Evolutionary conservation across 2,797 vertebrate genomes (phyloP).

Genomic region (Propithecus deckenii): DNA sequence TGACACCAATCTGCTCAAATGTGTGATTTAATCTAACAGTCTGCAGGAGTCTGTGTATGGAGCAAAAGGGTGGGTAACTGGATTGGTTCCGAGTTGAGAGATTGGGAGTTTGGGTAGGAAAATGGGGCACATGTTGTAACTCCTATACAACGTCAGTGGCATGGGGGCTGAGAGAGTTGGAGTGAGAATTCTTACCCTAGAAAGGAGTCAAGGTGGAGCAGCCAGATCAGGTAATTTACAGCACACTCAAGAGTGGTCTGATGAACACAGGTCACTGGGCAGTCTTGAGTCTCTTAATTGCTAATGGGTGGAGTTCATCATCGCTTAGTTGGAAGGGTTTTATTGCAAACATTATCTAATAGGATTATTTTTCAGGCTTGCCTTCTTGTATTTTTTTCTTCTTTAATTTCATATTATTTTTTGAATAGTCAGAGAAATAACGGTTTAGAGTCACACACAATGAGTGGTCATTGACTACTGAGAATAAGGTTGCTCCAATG

Average conservation of each 20-base stretch:
- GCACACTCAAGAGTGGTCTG: background rate
- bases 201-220: accelerated
- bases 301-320: background rate
- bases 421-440: background rate
- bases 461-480: background rate
- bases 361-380: background rate
- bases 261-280: accelerated
- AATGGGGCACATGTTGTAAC: background rate
- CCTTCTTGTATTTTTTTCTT: background rate
- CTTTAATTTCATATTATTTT: background rate
- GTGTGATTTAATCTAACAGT: conserved; percentile 52
- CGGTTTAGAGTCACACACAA: too few species aligned
- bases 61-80: background rate
- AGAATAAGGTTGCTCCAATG: background rate
- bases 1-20: conserved; percentile 38
- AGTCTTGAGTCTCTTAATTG: background rate
- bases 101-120: background rate
- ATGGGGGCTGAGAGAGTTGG: accelerated
- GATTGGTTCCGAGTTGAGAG: background rate
- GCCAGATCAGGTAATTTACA: too few species aligned
- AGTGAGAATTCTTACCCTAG: background rate
- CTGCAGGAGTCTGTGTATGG: background rate
- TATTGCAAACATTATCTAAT: background rate
- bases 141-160: background rate
- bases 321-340: background rate